These are phyloP conservation scores for Phaonia tiefii DNA, from an alignment of 2,888 invertebrate genomes.

Conservation along the genomic window DNA sequence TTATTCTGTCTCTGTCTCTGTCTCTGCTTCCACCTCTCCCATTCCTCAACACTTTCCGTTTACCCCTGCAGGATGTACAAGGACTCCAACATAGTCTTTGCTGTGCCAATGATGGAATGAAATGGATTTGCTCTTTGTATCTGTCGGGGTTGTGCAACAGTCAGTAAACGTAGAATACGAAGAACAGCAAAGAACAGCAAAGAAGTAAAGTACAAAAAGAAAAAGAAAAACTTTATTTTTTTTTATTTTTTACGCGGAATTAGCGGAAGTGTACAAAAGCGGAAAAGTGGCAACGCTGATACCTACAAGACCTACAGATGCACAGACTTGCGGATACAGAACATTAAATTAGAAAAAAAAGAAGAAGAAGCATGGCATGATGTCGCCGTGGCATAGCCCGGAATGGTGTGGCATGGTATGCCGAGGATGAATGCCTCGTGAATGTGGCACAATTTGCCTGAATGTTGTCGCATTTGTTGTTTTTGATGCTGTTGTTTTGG, in stretches of 20 bases:
- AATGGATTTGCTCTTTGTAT: constrained; percentile 16
- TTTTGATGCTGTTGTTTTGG: constrained; percentile 9
- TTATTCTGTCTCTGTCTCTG: too few relatives aligned
- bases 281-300: constrained; percentile 34
- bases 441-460: constrained; percentile 16
- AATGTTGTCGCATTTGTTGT: background rate
- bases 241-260: constrained; percentile 20
- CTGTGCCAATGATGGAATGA: background rate
- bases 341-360: constrained; percentile 26
- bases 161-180: constrained; percentile 5
- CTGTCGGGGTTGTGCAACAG: constrained; percentile 9
- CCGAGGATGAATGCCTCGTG: constrained; percentile 11
- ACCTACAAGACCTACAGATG: background rate
- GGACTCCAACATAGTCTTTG: background rate
- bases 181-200: too few relatives aligned
- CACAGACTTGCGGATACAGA: background rate
- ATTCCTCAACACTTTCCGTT: constrained; percentile 6
- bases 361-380: background rate
- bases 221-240: background rate
- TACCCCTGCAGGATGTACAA: background rate
- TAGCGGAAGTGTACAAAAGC: constrained; percentile 30
- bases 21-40: background rate
- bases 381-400: background rate
- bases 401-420: background rate
- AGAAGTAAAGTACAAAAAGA: too few relatives aligned